Base-by-base conservation (phyloP, 1,140 invertebrate genomes). In the Spodoptera frugiperda region DNA sequence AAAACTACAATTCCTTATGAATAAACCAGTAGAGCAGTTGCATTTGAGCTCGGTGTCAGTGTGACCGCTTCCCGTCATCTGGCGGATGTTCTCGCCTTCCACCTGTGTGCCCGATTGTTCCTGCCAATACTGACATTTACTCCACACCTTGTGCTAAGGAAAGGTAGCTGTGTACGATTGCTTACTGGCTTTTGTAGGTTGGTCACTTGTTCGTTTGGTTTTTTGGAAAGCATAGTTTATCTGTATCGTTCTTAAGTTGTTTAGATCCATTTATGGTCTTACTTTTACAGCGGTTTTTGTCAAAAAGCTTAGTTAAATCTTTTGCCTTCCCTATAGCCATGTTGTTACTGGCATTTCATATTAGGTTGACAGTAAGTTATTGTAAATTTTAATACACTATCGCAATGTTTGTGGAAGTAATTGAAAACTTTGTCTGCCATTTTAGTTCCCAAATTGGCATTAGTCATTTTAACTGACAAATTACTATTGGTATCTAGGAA, bases 1-100 rank as follows among this genome's bases (percentile, higher is more conserved):
- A n/a, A n/a, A 25, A 25, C 25, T 17, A 0, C 33, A 9, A 17
- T 15, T 11, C 30, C 33, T 5, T 17, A 15, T 39, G 11, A 44
- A 44, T 15, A 61, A 61, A 61, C 9, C 57, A 30, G 17, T 61
- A 61, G 30, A 61, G 30, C 30, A 15, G 10, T 21, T 25, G 54
- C 17, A 12, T 25, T 25, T 25, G 10, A 55, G 14, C 15, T 11
- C 12, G 12, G 55, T n/a, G 57, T 44, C 33, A n/a, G 33, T 61
- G 57, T 44, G 44, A 48, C 44, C 76, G 51, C 55, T 79, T 81
- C 81, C 81, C 74, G 70, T 54, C 82, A 83, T 81, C 82, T 83
- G 82, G 77, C 82, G 82, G 82, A 83, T 78, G 79, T 78, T 63
- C 55, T 70, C 71, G 46, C 49, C 53, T 78, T 44, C 17, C 55